A percentile compares a stretch with the other conserved stretches of the same genome.
Evolutionary conservation across 1,140 invertebrate genomes (phyloP).

Genomic region (Arctopsyche grandis): DNA sequence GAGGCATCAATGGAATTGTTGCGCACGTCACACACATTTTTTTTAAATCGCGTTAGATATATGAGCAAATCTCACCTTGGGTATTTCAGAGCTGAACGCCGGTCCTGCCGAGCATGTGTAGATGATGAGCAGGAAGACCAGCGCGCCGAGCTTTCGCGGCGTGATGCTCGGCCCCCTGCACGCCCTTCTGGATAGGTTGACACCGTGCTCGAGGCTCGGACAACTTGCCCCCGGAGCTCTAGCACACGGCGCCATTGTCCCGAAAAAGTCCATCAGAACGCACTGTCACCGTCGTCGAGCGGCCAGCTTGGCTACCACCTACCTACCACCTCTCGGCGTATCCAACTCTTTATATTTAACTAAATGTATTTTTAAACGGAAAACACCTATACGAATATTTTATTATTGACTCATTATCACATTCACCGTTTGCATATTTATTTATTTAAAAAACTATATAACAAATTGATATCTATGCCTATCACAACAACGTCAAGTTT

Average conservation of each 20-base stretch:
- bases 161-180: slow-evolving; percentile 60
- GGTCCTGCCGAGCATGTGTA: slow-evolving; percentile 46
- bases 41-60: too few species aligned
- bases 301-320: slow-evolving; percentile 47
- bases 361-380: background rate
- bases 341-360: background rate
- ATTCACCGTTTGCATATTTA: slow-evolving; percentile 47
- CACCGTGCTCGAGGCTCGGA: slow-evolving; percentile 66
- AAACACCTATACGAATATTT: too few species aligned
- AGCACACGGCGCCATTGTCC: slow-evolving; percentile 55
- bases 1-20: too few species aligned
- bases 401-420: slow-evolving; percentile 45
- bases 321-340: background rate
- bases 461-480: slow-evolving; percentile 14
- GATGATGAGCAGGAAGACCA: slow-evolving; percentile 51
- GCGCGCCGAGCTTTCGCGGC: slow-evolving; percentile 52
- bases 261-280: slow-evolving; percentile 42
- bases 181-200: slow-evolving; percentile 68
- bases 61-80: slow-evolving; percentile 35
- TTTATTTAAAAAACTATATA: slow-evolving; percentile 19
- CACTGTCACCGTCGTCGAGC: slow-evolving; percentile 57
- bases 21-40: too few species aligned
- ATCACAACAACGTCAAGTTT: slow-evolving; percentile 23
- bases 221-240: slow-evolving; percentile 60
- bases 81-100: slow-evolving; percentile 52